Conservation (phyloP, 2,113 vertebrate genomes). For the Epinephelus moara region DNA sequence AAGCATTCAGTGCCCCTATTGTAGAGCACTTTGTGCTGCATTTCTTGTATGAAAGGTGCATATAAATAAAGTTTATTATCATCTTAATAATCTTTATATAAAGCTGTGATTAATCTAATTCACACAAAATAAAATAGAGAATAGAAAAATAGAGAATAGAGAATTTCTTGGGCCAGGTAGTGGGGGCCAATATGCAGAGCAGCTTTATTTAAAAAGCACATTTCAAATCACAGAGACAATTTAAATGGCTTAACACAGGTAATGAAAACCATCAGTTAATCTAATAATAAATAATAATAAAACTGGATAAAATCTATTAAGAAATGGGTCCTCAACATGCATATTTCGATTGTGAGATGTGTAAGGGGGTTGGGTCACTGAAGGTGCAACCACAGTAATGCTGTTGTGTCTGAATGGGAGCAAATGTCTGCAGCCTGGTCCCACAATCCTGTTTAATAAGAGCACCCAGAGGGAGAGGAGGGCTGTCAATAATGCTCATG, state of each 20-base stretch:
- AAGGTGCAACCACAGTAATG: no score
- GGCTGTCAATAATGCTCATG: background rate
- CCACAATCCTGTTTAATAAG: no score
- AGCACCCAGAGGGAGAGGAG: background rate
- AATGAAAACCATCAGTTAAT: background rate
- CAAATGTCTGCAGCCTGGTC: background rate
- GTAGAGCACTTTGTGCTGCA: no score
- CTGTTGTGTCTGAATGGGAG: background rate
- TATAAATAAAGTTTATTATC: no score
- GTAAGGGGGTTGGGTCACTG: no score
- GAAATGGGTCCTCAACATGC: background rate
- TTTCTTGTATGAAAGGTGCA: no score
- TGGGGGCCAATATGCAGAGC: background rate
- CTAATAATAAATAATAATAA: no score
- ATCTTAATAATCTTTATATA: background rate
- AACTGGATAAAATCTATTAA: no score
- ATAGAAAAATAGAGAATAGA: no score
- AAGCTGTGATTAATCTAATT: background rate
- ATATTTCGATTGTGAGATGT: background rate
- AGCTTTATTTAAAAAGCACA: background rate
- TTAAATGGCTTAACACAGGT: background rate
- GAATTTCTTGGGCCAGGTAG: background rate
- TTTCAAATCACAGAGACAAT: background rate
- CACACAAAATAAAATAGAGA: background rate
- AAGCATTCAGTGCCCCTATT: no score